Evolutionary conservation across 2,113 vertebrate genomes (phyloP).

Genomic region (Dicerorhinus sumatrensis): DNA sequence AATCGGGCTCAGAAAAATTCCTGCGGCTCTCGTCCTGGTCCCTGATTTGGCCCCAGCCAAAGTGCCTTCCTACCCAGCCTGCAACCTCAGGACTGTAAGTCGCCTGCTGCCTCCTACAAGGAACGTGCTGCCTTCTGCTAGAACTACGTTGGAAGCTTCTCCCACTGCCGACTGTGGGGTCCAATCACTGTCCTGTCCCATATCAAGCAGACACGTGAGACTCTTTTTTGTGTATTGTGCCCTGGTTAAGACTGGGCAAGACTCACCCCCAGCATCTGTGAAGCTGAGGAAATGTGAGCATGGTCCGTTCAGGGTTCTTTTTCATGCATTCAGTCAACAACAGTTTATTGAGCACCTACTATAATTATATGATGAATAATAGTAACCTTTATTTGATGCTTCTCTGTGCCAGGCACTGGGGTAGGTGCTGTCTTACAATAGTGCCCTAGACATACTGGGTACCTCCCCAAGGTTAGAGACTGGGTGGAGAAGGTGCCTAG

Average conservation of each 20-base stretch:
- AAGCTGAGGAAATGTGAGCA: not conserved
- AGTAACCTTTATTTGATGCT: not conserved
- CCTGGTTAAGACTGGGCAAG: not conserved
- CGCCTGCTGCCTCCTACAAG: not conserved
- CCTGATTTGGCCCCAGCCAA: not conserved
- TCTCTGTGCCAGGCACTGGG: not conserved
- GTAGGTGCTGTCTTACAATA: not conserved
- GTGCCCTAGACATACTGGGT: not conserved
- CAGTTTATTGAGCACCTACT: not conserved
- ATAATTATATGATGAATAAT: not conserved
- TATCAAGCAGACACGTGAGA: not conserved
- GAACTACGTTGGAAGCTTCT: not conserved
- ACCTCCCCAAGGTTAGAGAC: not conserved
- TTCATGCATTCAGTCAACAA: not conserved
- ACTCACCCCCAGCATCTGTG: not conserved
- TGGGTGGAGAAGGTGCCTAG: accelerated
- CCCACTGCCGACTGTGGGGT: not conserved
- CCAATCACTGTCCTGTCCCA: not conserved
- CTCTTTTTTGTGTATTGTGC: not conserved
- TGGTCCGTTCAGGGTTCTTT: not conserved
- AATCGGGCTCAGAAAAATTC: not conserved
- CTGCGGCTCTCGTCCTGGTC: not conserved
- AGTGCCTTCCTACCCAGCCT: not conserved
- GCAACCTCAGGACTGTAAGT: not conserved
- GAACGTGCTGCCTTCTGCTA: not conserved